phyloP scores from a whole-genome alignment of 2,797 vertebrate genomes.

The Galago senegalensis region DNA sequence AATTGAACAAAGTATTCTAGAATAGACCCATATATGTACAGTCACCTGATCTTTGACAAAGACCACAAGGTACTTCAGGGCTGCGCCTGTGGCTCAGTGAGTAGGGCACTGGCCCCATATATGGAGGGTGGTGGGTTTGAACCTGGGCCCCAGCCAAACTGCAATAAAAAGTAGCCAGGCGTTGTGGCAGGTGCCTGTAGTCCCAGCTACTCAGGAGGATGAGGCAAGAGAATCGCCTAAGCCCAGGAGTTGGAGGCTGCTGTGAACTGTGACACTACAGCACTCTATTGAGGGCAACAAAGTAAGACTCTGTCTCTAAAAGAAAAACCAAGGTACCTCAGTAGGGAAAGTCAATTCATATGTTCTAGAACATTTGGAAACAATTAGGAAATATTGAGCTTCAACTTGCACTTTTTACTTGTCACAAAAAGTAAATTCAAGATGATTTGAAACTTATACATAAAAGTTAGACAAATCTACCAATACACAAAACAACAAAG shows the following conservation, averaged over 20 bases:
- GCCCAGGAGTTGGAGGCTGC: too few relatives aligned
- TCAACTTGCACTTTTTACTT: background rate
- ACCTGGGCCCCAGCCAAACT: too few relatives aligned
- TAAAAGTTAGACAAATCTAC: background rate
- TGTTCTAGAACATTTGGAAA: background rate
- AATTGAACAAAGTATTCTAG: constrained; percentile 15
- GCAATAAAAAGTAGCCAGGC: too few relatives aligned
- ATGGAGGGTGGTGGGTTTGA: too few relatives aligned
- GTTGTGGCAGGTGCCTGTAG: too few relatives aligned
- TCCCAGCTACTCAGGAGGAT: too few relatives aligned
- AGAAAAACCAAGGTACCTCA: background rate
- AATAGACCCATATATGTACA: background rate
- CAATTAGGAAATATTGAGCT: background rate
- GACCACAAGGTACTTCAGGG: background rate
- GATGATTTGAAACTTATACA: constrained; percentile 7
- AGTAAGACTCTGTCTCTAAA: too few relatives aligned
- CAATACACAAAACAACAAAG: background rate
- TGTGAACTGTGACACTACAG: too few relatives aligned
- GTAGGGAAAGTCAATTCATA: background rate
- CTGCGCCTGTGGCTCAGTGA: too few relatives aligned
- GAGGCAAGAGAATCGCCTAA: too few relatives aligned
- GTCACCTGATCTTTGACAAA: background rate
- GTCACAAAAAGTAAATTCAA: background rate
- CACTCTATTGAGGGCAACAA: too few relatives aligned
- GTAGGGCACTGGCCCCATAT: too few relatives aligned